Conservation (phyloP, 2,888 invertebrate species). For the Gymnosoma rotundatum region DNA sequence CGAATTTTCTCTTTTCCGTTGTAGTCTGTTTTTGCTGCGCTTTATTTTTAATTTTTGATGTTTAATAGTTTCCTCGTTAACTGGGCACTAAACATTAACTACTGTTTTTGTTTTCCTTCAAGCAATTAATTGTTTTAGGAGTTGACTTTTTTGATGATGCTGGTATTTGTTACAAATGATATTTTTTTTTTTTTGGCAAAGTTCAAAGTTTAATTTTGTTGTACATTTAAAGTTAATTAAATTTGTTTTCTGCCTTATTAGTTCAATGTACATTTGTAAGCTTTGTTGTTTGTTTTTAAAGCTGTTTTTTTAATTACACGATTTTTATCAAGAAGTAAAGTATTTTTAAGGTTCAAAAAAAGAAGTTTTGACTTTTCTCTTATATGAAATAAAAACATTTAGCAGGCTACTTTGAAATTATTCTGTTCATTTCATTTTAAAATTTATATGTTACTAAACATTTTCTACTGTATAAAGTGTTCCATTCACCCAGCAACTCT, state of each 20-base stretch:
- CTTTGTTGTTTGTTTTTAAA: background rate
- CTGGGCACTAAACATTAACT: conserved; percentile 68
- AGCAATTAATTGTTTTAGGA: conserved; percentile 58
- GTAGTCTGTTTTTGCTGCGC: background rate
- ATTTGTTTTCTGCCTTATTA: conserved; percentile 23
- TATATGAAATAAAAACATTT: too few species aligned
- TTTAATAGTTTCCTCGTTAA: conserved; percentile 65
- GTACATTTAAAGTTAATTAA: conserved; percentile 63
- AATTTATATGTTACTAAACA: too few species aligned
- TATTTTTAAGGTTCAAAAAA: too few species aligned
- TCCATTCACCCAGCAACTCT: too few species aligned
- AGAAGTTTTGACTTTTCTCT: too few species aligned
- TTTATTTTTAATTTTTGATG: conserved; percentile 45
- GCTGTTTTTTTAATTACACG: background rate
- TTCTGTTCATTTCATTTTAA: too few species aligned
- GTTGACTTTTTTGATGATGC: conserved; percentile 32
- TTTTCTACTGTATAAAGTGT: too few species aligned
- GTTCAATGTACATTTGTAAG: conserved; percentile 25
- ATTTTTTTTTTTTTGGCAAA: conserved; percentile 51
- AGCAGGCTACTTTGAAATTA: too few species aligned
- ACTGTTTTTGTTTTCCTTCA: conserved; percentile 59
- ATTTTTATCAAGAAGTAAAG: too few species aligned
- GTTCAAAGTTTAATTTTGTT: conserved; percentile 58
- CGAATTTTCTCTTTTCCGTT: conserved; percentile 15
- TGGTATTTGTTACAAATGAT: conserved; percentile 24